A percentile compares a stretch with the other conserved stretches of the same genome.
Conservation (phyloP, 2,888 invertebrate genomes). For the Arge pagana region DNA sequence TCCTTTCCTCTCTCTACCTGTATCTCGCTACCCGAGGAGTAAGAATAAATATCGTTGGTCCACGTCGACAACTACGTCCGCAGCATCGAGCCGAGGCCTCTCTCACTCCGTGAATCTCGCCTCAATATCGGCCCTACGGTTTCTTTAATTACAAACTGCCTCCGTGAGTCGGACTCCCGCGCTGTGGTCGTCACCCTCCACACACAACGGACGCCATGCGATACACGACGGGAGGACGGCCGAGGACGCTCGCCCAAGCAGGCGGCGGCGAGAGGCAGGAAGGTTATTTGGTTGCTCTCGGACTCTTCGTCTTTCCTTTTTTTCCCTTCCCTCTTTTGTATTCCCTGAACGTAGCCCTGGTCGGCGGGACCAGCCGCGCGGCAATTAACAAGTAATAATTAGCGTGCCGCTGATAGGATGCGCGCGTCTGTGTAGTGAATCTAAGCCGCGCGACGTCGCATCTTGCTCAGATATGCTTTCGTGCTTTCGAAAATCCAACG, state of each 20-base stretch:
- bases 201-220: conserved; percentile 5
- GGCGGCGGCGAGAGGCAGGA: conserved; percentile 1
- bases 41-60: too few relatives aligned
- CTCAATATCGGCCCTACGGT: conserved; percentile 39
- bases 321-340: conserved; percentile 4
- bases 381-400: conserved; percentile 42
- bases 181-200: conserved; percentile 9
- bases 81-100: conserved; percentile 29
- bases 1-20: too few relatives aligned
- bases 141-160: conserved; percentile 45
- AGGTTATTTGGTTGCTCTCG: conserved; percentile 9
- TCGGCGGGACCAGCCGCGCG: conserved; percentile 25
- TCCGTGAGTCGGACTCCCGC: conserved; percentile 23
- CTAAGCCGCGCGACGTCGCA: too few relatives aligned
- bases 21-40: too few relatives aligned
- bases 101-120: conserved; percentile 38
- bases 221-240: neutral
- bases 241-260: conserved; percentile 2
- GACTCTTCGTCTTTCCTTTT: neutral
- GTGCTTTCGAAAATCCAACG: too few relatives aligned
- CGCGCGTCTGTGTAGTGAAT: too few relatives aligned
- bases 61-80: too few relatives aligned
- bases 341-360: conserved; percentile 16
- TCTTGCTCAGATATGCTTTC: too few relatives aligned
- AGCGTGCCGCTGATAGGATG: conserved; percentile 35